Evolutionary conservation across 2,113 vertebrate genomes (phyloP).

Genomic region (Actenoides hombroni): DNA sequence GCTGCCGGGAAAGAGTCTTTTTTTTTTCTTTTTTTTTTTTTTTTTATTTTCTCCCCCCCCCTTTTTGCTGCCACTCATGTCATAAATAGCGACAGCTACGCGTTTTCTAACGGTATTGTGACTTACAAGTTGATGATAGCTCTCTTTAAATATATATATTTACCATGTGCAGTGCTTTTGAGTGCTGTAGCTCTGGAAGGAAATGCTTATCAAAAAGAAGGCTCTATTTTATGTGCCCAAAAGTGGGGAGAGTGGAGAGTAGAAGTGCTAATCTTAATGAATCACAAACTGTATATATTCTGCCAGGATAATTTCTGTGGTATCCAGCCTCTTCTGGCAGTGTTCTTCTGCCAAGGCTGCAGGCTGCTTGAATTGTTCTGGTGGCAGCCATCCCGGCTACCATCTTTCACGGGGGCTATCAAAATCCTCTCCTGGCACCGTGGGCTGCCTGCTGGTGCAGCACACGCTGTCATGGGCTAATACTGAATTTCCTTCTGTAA

Average conservation of each 20-base stretch:
- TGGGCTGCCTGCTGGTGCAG: neutral
- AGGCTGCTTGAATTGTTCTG: neutral
- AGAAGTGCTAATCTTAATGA: neutral
- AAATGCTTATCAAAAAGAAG: neutral
- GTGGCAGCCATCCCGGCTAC: neutral
- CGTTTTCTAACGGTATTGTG: constrained; percentile 29
- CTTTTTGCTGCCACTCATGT: constrained; percentile 21
- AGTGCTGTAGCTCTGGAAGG: neutral
- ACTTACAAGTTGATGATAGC: constrained; percentile 39
- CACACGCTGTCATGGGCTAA: accelerated
- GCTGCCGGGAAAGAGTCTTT: neutral
- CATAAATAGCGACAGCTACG: constrained; percentile 53
- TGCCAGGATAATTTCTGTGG: neutral
- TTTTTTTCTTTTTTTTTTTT: neutral
- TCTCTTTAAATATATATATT: constrained; percentile 30
- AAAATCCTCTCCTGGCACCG: neutral
- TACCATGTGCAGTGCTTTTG: neutral
- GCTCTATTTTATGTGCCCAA: neutral
- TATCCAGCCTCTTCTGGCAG: neutral
- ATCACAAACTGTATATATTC: neutral
- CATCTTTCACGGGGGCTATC: neutral
- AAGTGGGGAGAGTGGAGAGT: neutral
- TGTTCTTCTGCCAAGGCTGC: neutral
- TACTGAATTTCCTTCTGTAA: neutral
- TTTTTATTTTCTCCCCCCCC: neutral